Evolutionary conservation across 2,888 invertebrate genomes (phyloP).

Genomic region (Augochlorella aurata): DNA sequence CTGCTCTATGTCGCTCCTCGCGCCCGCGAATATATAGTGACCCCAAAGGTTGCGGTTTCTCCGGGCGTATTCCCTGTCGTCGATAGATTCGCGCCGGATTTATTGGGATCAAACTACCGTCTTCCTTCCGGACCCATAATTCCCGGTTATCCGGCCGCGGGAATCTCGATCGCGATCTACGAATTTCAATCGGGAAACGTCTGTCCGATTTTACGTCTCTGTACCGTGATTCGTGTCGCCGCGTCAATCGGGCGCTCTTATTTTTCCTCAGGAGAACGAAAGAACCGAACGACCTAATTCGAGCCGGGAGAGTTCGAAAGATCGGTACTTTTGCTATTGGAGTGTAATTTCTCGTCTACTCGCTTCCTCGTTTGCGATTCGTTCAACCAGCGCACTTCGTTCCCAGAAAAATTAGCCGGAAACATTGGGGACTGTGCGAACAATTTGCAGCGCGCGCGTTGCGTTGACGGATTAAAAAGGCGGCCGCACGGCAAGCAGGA

Average conservation of each 20-base stretch:
- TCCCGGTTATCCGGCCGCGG: not conserved
- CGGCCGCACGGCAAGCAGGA: not conserved
- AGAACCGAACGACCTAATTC: no score
- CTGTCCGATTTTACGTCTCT: not conserved
- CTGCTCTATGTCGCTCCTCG: constrained; percentile 67
- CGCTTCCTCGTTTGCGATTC: no score
- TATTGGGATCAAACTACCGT: not conserved
- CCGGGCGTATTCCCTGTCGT: constrained; percentile 6
- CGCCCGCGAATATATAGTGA: constrained; percentile 55
- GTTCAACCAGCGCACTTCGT: no score
- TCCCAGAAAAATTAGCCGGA: no score
- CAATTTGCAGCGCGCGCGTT: no score
- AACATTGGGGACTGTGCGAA: no score
- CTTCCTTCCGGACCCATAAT: not conserved
- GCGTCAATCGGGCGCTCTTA: no score
- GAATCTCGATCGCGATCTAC: constrained; percentile 63
- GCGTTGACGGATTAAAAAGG: not conserved
- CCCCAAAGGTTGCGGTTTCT: constrained; percentile 60
- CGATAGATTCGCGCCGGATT: constrained; percentile 4
- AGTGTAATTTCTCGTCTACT: no score
- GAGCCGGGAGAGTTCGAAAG: no score
- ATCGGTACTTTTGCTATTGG: no score
- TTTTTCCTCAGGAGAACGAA: no score
- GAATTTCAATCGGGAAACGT: not conserved
- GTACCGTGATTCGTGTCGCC: no score